A percentile compares a stretch with the other conserved stretches of the same genome.
Conservation (phyloP, 1,140 invertebrate genomes). For the Drosophila nigromelanica region DNA sequence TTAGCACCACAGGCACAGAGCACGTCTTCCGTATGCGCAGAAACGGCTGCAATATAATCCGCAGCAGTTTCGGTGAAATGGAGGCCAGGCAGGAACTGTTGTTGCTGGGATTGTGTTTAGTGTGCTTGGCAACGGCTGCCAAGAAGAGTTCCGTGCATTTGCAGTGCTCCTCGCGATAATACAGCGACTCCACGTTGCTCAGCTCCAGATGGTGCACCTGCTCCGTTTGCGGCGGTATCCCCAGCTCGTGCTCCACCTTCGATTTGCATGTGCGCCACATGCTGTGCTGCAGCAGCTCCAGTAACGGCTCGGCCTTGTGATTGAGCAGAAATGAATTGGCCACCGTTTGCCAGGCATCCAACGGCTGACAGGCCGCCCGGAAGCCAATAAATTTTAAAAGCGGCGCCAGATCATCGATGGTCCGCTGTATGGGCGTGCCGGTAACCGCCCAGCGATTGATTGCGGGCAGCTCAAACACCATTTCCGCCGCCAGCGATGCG, state of each 20-base stretch:
- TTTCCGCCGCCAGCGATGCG: constrained; percentile 82
- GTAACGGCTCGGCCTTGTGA: constrained; percentile 66
- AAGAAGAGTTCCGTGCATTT: constrained; percentile 65
- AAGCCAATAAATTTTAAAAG: constrained; percentile 88
- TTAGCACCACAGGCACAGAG: constrained; percentile 87
- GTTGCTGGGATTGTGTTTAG: constrained; percentile 27
- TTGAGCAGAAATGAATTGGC: constrained; percentile 85
- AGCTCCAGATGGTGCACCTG: constrained; percentile 84
- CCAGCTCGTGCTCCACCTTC: constrained; percentile 86
- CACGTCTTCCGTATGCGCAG: constrained; percentile 89
- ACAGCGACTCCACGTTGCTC: constrained; percentile 85
- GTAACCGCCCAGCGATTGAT: constrained; percentile 91
- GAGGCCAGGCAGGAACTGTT: constrained; percentile 46
- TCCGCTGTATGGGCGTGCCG: constrained; percentile 90
- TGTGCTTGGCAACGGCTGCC: constrained; percentile 52
- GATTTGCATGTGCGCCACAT: constrained; percentile 88
- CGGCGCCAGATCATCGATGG: constrained; percentile 87
- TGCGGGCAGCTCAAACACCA: constrained; percentile 87
- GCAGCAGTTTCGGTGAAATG: constrained; percentile 53
- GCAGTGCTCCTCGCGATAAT: constrained; percentile 85
- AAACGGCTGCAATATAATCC: constrained; percentile 86
- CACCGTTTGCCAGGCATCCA: constrained; percentile 85
- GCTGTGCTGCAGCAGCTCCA: constrained; percentile 86
- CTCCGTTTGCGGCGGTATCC: constrained; percentile 85
- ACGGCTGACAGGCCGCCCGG: constrained; percentile 39